Evolutionary conservation across 2,113 vertebrate genomes (phyloP).

Genomic region (Ictalurus furcatus): DNA sequence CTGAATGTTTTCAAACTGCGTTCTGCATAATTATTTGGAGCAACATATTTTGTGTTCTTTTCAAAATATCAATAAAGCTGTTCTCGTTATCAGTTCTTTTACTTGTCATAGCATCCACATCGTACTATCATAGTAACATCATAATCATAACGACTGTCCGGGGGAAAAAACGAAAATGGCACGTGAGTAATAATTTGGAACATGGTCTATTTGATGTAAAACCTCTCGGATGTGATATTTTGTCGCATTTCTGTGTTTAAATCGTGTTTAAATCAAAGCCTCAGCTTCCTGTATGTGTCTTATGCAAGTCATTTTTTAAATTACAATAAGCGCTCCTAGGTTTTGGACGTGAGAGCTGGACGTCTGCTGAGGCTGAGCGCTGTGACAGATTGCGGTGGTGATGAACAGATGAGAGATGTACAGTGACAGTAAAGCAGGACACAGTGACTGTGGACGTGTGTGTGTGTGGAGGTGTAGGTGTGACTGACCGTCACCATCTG

Average conservation of each 20-base stretch:
- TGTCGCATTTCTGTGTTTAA: background rate
- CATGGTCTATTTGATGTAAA: background rate
- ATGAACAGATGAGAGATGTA: background rate
- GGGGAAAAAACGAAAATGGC: too few relatives aligned
- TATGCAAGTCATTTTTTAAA: background rate
- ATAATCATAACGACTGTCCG: too few relatives aligned
- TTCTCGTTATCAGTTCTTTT: too few relatives aligned
- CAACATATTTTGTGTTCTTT: too few relatives aligned
- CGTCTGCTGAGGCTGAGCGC: background rate
- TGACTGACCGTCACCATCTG: slow-evolving; percentile 11
- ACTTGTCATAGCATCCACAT: too few relatives aligned
- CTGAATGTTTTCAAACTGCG: too few relatives aligned
- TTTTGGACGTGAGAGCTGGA: background rate
- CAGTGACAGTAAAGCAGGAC: slow-evolving; percentile 9
- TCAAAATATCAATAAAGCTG: too few relatives aligned
- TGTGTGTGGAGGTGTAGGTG: background rate
- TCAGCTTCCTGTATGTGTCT: background rate
- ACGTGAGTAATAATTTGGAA: too few relatives aligned
- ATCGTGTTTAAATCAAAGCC: background rate
- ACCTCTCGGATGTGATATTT: background rate
- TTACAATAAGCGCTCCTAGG: background rate
- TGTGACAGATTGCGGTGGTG: slow-evolving; percentile 26
- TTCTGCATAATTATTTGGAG: too few relatives aligned
- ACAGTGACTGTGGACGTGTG: background rate
- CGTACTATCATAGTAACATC: too few relatives aligned